Conservation (phyloP, 2,797 vertebrate genomes). For the Psittacula derbiana region DNA sequence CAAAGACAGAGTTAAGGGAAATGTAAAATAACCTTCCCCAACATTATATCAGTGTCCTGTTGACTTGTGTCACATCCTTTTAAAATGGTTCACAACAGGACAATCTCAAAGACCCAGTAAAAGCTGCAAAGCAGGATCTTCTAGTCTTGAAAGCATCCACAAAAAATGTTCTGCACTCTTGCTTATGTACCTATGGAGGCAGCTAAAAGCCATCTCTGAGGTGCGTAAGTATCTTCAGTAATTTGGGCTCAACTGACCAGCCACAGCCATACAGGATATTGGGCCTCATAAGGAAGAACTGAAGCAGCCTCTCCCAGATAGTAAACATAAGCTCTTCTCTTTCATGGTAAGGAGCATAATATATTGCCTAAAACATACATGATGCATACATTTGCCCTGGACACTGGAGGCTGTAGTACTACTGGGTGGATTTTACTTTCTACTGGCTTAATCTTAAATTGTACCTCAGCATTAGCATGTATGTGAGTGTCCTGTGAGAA, state of each 20-base stretch:
- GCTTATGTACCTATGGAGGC: background rate
- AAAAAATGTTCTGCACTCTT: background rate
- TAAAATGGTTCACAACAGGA: background rate
- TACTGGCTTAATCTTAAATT: background rate
- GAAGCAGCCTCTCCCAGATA: background rate
- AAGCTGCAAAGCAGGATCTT: background rate
- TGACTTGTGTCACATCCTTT: background rate
- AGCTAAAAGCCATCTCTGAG: background rate
- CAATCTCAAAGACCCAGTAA: background rate
- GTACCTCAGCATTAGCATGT: background rate
- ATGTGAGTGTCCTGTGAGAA: background rate
- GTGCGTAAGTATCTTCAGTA: background rate
- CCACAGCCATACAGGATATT: background rate
- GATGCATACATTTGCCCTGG: background rate
- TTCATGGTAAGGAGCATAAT: background rate
- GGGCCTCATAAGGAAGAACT: background rate
- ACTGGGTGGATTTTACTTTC: background rate
- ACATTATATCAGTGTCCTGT: background rate
- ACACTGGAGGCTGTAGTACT: background rate
- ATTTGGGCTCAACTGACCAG: background rate
- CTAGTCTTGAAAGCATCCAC: background rate
- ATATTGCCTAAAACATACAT: background rate
- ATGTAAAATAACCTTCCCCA: fast-evolving
- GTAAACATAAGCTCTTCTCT: background rate
- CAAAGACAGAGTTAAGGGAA: background rate